Percentiles rank a stretch among this genome's conserved stretches.
phyloP scores from a whole-genome alignment of 2,888 invertebrate species.

The Vannuccia rotundouncinata region DNA sequence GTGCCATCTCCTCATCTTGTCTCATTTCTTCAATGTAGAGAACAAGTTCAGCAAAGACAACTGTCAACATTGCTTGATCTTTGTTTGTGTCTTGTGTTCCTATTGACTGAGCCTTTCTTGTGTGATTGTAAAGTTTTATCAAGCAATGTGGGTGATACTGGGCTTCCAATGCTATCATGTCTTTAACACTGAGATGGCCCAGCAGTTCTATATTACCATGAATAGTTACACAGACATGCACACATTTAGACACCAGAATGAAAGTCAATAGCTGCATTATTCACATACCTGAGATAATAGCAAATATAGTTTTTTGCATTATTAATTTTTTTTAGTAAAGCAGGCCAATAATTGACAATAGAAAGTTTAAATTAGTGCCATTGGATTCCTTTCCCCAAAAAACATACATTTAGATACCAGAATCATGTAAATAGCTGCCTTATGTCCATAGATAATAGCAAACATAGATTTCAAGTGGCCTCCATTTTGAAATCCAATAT shows the following conservation, averaged over 20 bases:
- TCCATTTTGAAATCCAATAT: neutral
- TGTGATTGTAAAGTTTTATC: neutral
- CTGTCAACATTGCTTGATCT: neutral
- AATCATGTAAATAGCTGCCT: neutral
- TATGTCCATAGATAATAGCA: neutral
- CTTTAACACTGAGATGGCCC: neutral
- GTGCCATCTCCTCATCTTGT: too few relatives aligned
- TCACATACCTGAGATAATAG: neutral
- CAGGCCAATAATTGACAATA: neutral
- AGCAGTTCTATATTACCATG: neutral
- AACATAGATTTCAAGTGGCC: neutral
- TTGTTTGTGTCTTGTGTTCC: neutral
- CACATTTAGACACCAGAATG: neutral
- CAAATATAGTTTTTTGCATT: neutral
- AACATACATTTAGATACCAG: neutral
- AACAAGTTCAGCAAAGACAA: conserved; percentile 9
- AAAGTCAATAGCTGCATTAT: neutral
- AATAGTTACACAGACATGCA: neutral
- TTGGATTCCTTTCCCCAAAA: neutral
- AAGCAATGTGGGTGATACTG: neutral
- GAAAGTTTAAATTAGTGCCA: neutral
- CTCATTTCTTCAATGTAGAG: neutral
- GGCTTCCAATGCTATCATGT: neutral
- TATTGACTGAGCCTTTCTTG: neutral
- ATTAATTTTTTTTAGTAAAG: neutral